phyloP scores from a whole-genome alignment of 2,113 vertebrate species.

The Cairina moschata region DNA sequence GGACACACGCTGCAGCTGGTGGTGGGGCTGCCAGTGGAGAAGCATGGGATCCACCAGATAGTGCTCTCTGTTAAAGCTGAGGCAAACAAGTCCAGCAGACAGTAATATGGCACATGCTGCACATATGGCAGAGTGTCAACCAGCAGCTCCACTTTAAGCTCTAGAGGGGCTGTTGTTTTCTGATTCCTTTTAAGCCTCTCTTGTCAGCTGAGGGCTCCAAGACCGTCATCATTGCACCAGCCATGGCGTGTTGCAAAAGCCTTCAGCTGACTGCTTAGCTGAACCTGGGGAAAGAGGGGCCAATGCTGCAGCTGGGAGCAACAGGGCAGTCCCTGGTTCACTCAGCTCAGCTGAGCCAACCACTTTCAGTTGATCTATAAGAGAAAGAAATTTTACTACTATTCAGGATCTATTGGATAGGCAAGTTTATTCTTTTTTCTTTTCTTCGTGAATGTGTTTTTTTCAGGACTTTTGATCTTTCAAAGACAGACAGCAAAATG shows the following conservation, averaged over 20 bases:
- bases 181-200: neutral
- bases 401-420: neutral
- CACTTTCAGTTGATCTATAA: neutral
- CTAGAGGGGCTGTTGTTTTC: neutral
- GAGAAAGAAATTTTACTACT: neutral
- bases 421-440: neutral
- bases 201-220: neutral
- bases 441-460: accelerated
- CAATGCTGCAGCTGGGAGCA: neutral
- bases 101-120: neutral
- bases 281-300: neutral
- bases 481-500: neutral
- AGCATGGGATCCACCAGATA: neutral
- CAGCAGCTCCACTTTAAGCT: neutral
- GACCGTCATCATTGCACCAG: accelerated
- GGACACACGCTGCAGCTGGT: neutral
- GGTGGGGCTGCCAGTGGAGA: neutral
- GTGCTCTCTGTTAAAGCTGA: neutral
- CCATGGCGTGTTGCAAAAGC: accelerated
- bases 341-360: accelerated
- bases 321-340: accelerated
- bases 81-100: neutral
- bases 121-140: neutral
- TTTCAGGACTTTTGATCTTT: neutral
- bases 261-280: neutral